Base-by-base conservation (phyloP, 2,888 invertebrate genomes). In the Prosopocoilus inquinatus region DNA sequence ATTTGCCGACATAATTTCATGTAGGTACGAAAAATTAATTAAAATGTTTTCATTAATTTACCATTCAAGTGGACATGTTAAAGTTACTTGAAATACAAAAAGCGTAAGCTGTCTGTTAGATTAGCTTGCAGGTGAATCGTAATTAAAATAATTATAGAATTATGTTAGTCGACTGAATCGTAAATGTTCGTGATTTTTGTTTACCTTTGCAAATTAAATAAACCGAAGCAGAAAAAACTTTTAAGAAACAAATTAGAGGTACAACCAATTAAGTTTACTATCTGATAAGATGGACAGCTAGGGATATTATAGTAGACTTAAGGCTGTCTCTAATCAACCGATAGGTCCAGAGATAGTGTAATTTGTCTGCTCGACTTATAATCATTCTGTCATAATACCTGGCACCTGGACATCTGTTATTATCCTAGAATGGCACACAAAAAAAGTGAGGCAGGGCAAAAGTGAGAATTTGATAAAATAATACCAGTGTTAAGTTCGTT, bases 361-460 rank as follows among this genome's bases (percentile, higher is more conserved):
- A 64, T 64, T 64, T 64, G 64, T 64, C 64, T 58, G 62, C 61
- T 63, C 59, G 61, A 60, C 62, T 64, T 63, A 59, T 64, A 64
- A 64, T 64, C 64, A 64, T 61, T 58, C 63, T 63, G 63, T 64
- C 63, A 64, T 64, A 63, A 60, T 55, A 55, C 20, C 41, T 57
- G 50, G 51, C 55, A 58, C 57, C 53, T 50, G 57, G 58, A 54
- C 49, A 54, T 49, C 53, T 57, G 45, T 57, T 57, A 57, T 57
- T 57, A 57, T 49, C 47, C 45, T 48, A 50, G 50, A 48, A 44
- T 53, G 20, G 20, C 20, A 28, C 7, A 28, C 20, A 35, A 47
- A 32, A n/a, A 28, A 47, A 36, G 36, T 41, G 45, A 46, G 39
- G 43, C 50, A 28, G 13, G 47, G 33, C 11, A 43, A 15, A 55